A percentile compares a stretch with the other conserved stretches of the same genome.
Conservation (phyloP, 2,113 vertebrate species). For the Pseudorasbora parva region DNA sequence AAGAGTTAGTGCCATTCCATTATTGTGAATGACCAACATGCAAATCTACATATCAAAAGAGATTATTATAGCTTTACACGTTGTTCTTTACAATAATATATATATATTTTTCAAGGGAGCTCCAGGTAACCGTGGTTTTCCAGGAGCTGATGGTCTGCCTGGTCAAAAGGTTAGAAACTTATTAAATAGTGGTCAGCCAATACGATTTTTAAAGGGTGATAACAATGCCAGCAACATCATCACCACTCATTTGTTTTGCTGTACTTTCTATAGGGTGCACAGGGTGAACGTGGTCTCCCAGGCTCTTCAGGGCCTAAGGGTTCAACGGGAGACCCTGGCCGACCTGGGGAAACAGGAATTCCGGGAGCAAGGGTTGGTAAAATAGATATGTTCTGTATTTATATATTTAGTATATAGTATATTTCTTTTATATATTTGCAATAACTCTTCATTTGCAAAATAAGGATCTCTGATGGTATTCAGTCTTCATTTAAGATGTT, state of each 20-base stretch:
- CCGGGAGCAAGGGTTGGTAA: conserved; percentile 91
- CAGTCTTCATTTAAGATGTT: not conserved
- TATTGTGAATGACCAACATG: not conserved
- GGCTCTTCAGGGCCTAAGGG: conserved; percentile 90
- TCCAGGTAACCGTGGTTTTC: conserved; percentile 94
- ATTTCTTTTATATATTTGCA: not conserved
- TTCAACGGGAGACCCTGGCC: conserved; percentile 88
- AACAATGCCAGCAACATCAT: not conserved
- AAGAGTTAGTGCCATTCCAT: conserved; percentile 75
- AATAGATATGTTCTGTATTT: not conserved
- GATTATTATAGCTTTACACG: not conserved
- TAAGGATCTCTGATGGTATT: not conserved
- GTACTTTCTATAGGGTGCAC: conserved; percentile 81
- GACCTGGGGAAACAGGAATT: conserved; percentile 90
- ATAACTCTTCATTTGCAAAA: not conserved
- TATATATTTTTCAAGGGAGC: conserved; percentile 78
- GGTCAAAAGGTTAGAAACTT: conserved; percentile 86
- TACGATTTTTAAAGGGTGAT: not conserved
- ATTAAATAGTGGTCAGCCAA: not conserved
- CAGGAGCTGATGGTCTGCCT: conserved; percentile 92
- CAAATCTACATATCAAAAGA: not conserved
- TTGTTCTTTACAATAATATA: not conserved
- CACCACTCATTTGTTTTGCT: not conserved
- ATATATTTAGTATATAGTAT: not conserved
- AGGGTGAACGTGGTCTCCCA: conserved; percentile 87